A percentile compares a stretch with the other conserved stretches of the same genome.
Conservation (phyloP, 2,797 vertebrate genomes). For the Micromesistius poutassou region DNA sequence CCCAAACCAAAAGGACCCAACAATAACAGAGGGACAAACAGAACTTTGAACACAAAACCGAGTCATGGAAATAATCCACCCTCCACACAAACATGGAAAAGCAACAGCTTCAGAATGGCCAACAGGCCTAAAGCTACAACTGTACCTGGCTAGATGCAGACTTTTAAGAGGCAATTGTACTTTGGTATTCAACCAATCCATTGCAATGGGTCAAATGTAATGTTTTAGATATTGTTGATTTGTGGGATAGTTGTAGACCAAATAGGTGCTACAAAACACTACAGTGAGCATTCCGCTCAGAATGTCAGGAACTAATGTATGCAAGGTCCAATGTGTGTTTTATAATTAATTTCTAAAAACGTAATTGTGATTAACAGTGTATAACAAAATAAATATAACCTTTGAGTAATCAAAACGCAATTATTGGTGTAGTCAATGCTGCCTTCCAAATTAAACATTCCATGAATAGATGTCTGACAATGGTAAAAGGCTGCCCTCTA, state of each 20-base stretch:
- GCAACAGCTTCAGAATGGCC: constrained; percentile 10
- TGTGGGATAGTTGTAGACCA: not conserved
- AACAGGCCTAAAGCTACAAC: constrained; percentile 4
- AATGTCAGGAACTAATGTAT: not conserved
- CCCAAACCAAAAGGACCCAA: constrained; percentile 74
- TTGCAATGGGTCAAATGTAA: not conserved
- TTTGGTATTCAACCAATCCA: not conserved
- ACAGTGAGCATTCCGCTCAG: not conserved
- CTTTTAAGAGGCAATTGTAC: not conserved
- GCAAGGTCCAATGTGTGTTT: not conserved
- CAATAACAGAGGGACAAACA: constrained; percentile 60
- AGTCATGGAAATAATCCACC: constrained; percentile 20
- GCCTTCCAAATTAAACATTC: not conserved
- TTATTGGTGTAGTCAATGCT: not conserved
- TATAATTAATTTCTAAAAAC: not conserved
- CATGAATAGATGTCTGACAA: not conserved
- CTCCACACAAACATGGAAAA: constrained; percentile 23
- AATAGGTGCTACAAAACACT: not conserved
- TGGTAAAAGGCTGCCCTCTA: constrained; percentile 57
- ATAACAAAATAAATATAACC: not conserved
- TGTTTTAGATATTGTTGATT: not conserved
- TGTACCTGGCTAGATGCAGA: constrained; percentile 4
- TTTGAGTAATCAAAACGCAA: not conserved
- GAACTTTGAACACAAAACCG: constrained; percentile 31
- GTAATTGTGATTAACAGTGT: not conserved